Percentiles rank a stretch among this genome's conserved stretches.
phyloP scores from a whole-genome alignment of 1,140 invertebrate genomes.

The Aphelenchoides besseyi region DNA sequence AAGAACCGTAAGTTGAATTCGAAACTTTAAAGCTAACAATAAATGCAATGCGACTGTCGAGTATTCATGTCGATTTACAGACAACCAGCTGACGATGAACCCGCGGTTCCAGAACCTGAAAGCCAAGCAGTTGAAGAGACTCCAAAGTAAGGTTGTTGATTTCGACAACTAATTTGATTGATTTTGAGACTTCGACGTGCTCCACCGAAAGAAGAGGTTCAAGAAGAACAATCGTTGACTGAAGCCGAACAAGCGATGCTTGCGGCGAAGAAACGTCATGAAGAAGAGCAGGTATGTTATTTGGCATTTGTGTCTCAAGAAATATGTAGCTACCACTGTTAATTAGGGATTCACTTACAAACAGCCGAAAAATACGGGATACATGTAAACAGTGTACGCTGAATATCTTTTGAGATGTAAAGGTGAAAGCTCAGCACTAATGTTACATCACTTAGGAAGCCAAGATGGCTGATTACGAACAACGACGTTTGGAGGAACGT shows the following conservation, averaged over 20 bases:
- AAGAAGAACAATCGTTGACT: slow-evolving; percentile 28
- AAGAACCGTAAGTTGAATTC: not conserved
- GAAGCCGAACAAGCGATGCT: slow-evolving; percentile 50
- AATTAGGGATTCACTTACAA: too few species aligned
- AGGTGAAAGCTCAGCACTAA: too few species aligned
- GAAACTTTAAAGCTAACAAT: too few species aligned
- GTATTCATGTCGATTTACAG: not conserved
- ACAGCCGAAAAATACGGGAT: too few species aligned
- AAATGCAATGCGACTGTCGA: too few species aligned
- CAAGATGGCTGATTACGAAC: slow-evolving; percentile 46
- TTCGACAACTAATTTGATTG: not conserved
- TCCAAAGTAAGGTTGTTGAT: not conserved
- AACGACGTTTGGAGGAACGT: slow-evolving; percentile 37
- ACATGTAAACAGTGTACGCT: too few species aligned
- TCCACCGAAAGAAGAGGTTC: not conserved
- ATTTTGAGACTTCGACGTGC: slow-evolving; percentile 1
- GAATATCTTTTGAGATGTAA: too few species aligned
- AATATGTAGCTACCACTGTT: too few species aligned
- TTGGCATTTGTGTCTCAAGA: too few species aligned
- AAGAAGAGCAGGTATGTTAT: slow-evolving; percentile 55
- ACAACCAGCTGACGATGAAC: not conserved
- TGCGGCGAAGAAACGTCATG: slow-evolving; percentile 51
- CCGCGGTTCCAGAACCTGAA: not conserved
- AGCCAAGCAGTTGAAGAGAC: not conserved
- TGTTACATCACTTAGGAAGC: too few species aligned